A percentile compares a stretch with the other conserved stretches of the same genome.
These are phyloP conservation scores for Plagodis dolabraria DNA, from an alignment of 2,888 invertebrate genomes.

Conservation along the genomic window DNA sequence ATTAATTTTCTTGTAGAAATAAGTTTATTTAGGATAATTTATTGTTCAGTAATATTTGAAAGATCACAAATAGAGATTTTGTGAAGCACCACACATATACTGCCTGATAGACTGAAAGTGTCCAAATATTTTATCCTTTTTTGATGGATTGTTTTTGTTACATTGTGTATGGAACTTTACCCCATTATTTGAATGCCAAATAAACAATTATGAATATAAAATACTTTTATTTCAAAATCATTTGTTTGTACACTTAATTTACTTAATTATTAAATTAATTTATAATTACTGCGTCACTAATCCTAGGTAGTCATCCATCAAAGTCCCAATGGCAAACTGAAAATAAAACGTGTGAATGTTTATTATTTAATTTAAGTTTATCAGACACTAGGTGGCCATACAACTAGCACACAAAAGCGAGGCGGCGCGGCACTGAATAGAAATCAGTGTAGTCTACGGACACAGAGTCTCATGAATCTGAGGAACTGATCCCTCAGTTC, in stretches of 20 bases:
- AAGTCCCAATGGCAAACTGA: conserved; percentile 98
- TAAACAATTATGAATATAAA: conserved; percentile 66
- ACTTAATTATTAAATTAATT: conserved; percentile 23
- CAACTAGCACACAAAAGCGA: too few species aligned
- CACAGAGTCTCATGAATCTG: too few species aligned
- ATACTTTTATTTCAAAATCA: conserved; percentile 47
- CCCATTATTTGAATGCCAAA: conserved; percentile 83
- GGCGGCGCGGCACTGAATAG: too few species aligned
- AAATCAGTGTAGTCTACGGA: too few species aligned
- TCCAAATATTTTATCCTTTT: conserved; percentile 78
- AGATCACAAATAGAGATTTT: conserved; percentile 43
- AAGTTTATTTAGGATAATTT: conserved; percentile 52
- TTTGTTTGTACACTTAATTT: conserved; percentile 34
- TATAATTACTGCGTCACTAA: conserved; percentile 81
- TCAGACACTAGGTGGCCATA: too few species aligned
- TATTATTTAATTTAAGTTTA: too few species aligned
- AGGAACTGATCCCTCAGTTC: too few species aligned
- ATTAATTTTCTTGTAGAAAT: conserved; percentile 41
- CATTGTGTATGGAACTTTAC: conserved; percentile 75
- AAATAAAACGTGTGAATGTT: too few species aligned
- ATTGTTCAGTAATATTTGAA: conserved; percentile 38
- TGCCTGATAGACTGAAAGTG: conserved; percentile 82
- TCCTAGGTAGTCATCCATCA: conserved; percentile 99
- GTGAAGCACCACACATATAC: conserved; percentile 55
- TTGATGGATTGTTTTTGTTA: conserved; percentile 78